Evolutionary conservation across 2,888 invertebrate genomes (phyloP), one percentile per base, ranked within the genome.

Genomic region (Yponomeuta cagnagella): DNA sequence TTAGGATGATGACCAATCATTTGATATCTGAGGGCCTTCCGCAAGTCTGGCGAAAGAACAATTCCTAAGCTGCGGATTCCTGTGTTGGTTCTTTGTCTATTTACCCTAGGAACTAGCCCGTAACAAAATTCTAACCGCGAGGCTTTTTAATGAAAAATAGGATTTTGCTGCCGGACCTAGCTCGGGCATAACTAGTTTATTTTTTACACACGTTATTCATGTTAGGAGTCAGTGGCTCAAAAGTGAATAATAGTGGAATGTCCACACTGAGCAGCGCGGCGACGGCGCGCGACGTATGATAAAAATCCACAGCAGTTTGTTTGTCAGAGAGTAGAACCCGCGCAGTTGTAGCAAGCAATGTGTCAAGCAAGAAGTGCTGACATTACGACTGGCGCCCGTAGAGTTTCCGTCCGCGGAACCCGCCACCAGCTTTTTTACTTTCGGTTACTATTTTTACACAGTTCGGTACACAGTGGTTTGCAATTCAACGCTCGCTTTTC

Each of bases 401-500:
- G 65, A 65, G 64, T 31, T 70, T 70, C 52, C 65, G 52, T 67
- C 43, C 43, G n/a, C n/a, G 43, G 67, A 67, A 67, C 66, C 43
- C 73, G 65, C 69, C 68, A 73, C 69, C 68, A 73, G 70, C 63
- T 74, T 80, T 84, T 83, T 82, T 79, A 79, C 79, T 64, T 71
- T 69, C 67, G 69, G 73, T 73, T 71, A 70, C 70, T 71, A 70
- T 70, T 70, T 73, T 73, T 73, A 68, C 70, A 73, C 66, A 71
- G 66, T n/a, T 82, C 78, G 72, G 76, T 74, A 78, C 74, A 79
- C 77, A 80, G 77, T 72, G 82, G 82, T 82, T 83, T 83, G 82
- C 82, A 82, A 84, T 85, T 84, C 82, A 80, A 80, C 80, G 80
- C 79, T 80, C 76, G 81, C 82, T 84, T 83, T 83, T 83, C 82